A percentile compares a stretch with the other conserved stretches of the same genome.
phyloP scores from a whole-genome alignment of 2,113 vertebrate species.

The Larimichthys crocea region DNA sequence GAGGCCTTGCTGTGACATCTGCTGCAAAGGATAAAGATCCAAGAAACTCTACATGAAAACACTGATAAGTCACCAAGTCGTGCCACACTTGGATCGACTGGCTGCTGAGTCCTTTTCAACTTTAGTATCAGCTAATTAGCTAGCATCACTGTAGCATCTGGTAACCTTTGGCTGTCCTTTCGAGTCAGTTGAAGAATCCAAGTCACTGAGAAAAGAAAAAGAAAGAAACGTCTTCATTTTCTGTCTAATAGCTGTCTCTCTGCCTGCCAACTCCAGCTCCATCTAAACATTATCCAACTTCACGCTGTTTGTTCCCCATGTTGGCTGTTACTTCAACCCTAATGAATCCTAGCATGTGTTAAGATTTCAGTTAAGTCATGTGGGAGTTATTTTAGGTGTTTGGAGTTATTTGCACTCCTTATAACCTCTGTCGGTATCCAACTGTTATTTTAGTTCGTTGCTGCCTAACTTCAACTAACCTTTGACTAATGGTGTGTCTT shows the following conservation, averaged over 20 bases:
- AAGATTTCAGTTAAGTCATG: slow-evolving; percentile 14
- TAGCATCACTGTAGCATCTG: slow-evolving; percentile 52
- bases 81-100: neutral
- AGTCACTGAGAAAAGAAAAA: slow-evolving; percentile 31
- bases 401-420: slow-evolving; percentile 6
- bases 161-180: slow-evolving; percentile 74
- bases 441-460: slow-evolving; percentile 42
- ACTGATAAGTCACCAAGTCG: neutral
- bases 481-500: slow-evolving; percentile 20
- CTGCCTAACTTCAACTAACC: slow-evolving; percentile 28
- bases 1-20: neutral
- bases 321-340: slow-evolving; percentile 35
- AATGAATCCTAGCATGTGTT: slow-evolving; percentile 41
- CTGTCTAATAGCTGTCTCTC: slow-evolving; percentile 37
- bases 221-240: slow-evolving; percentile 58
- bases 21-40: neutral
- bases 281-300: slow-evolving; percentile 37
- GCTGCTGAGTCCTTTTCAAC: neutral
- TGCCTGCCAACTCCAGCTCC: slow-evolving; percentile 25
- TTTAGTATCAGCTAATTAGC: slow-evolving; percentile 26
- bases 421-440: slow-evolving; percentile 23
- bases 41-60: neutral
- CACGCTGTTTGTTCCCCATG: slow-evolving; percentile 8
- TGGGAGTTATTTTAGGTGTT: slow-evolving; percentile 24
- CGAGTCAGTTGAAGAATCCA: slow-evolving; percentile 53